Conservation (phyloP, 2,113 vertebrate genomes). For the Acanthochromis polyacanthus region DNA sequence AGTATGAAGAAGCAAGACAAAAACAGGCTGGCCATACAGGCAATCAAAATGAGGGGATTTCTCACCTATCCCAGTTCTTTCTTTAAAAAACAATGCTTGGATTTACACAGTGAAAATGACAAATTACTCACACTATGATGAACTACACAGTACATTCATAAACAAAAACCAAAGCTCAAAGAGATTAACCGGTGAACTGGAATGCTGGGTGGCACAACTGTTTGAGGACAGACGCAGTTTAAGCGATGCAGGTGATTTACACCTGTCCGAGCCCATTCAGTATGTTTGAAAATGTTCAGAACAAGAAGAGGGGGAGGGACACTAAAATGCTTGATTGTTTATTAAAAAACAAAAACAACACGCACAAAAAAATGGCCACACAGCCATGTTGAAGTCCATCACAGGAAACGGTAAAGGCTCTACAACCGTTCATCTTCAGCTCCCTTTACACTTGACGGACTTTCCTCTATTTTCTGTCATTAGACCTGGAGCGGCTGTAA, state of each 20-base stretch:
- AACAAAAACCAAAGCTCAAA: slow-evolving; percentile 54
- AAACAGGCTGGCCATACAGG: slow-evolving; percentile 25
- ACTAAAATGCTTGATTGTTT: slow-evolving; percentile 77
- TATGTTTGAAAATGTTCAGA: slow-evolving; percentile 40
- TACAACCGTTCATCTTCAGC: slow-evolving; percentile 55
- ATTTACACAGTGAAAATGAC: slow-evolving; percentile 54
- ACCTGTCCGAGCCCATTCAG: slow-evolving; percentile 60
- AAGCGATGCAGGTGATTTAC: slow-evolving; percentile 15
- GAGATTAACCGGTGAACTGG: slow-evolving; percentile 67
- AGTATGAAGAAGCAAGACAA: slow-evolving; percentile 46
- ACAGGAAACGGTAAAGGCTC: slow-evolving; percentile 53
- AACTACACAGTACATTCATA: slow-evolving; percentile 71
- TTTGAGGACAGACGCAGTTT: slow-evolving; percentile 31
- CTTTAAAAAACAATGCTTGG: slow-evolving; percentile 13
- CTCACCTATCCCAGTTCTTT: background rate
- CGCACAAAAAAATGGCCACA: slow-evolving; percentile 51
- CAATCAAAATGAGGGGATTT: slow-evolving; percentile 18
- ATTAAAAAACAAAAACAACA: slow-evolving; percentile 52
- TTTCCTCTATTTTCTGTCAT: slow-evolving; percentile 90
- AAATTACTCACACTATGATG: slow-evolving; percentile 52
- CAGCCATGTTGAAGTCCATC: slow-evolving; percentile 61
- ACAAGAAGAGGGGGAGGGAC: slow-evolving; percentile 39
- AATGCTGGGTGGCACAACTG: slow-evolving; percentile 68
- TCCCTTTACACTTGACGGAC: slow-evolving; percentile 50
- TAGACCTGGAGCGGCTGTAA: slow-evolving; percentile 95